Evolutionary conservation across 2,888 invertebrate genomes (phyloP).

Genomic region (Vandiemenella viatica): DNA sequence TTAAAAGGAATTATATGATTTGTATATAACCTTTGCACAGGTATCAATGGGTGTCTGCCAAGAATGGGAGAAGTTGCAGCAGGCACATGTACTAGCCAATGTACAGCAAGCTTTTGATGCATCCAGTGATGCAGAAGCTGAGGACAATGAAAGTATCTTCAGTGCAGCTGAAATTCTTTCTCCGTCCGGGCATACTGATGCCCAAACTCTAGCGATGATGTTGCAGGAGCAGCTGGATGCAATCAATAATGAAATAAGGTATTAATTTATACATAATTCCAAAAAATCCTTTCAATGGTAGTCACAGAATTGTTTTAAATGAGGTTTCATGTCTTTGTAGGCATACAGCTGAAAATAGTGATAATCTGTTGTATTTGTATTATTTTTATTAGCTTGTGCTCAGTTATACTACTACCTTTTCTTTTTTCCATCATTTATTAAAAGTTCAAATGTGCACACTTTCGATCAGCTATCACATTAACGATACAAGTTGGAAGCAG

Average conservation of each 20-base stretch:
- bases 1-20: no score
- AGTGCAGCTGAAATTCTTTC: conserved; percentile 56
- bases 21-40: no score
- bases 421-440: no score
- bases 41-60: no score
- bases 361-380: not conserved
- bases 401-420: no score
- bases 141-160: conserved; percentile 65
- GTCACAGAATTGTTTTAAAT: no score
- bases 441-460: no score
- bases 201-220: conserved; percentile 95
- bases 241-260: conserved; percentile 95
- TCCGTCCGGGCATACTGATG: conserved; percentile 63
- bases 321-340: no score
- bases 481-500: no score
- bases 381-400: no score
- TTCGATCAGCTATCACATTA: no score
- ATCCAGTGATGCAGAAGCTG: conserved; percentile 66
- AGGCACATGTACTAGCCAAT: conserved; percentile 75
- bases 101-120: conserved; percentile 89
- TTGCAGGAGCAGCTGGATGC: conserved; percentile 98
- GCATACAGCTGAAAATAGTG: conserved; percentile 5
- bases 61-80: conserved; percentile 94
- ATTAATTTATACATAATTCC: conserved; percentile 24
- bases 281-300: no score